A percentile compares a stretch with the other conserved stretches of the same genome.
phyloP scores from a whole-genome alignment of 1,140 invertebrate species.

The Atopsyche davidsoni region DNA sequence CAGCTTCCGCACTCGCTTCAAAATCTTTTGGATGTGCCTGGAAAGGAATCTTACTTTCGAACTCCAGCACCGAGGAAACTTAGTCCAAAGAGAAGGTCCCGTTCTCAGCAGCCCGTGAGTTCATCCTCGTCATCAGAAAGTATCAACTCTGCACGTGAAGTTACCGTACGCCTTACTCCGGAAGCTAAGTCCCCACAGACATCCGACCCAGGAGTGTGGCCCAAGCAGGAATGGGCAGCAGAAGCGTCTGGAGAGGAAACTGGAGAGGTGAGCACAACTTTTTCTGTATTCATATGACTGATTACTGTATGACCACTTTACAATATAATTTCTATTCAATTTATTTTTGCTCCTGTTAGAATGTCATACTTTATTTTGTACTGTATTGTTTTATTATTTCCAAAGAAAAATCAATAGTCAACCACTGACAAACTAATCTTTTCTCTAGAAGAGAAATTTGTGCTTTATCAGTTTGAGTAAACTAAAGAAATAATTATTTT shows the following conservation, averaged over 20 bases:
- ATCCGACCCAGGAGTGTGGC: slow-evolving; percentile 33
- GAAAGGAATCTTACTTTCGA: slow-evolving; percentile 30
- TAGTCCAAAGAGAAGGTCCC: slow-evolving; percentile 45
- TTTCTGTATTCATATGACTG: no score
- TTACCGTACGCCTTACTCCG: slow-evolving; percentile 32
- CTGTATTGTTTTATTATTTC: no score
- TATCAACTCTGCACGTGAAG: slow-evolving; percentile 39
- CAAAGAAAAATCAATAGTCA: no score
- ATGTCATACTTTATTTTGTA: no score
- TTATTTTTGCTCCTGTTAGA: no score
- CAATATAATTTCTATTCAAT: no score
- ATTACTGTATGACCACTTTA: no score
- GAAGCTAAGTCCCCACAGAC: slow-evolving; percentile 33
- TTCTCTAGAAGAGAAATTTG: no score
- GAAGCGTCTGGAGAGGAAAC: slow-evolving; percentile 38
- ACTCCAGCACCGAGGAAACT: slow-evolving; percentile 39
- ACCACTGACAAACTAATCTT: no score
- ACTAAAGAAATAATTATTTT: no score
- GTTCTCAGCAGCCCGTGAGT: slow-evolving; percentile 39
- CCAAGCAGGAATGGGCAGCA: slow-evolving; percentile 27
- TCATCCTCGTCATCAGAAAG: slow-evolving; percentile 50
- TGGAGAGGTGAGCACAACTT: slow-evolving; percentile 36
- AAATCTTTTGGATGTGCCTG: slow-evolving; percentile 45
- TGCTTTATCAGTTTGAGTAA: no score
- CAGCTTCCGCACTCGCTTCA: slow-evolving; percentile 47